A percentile compares a stretch with the other conserved stretches of the same genome.
Evolutionary conservation across 2,888 invertebrate species (phyloP).

Genomic region (Plebejus melissa): DNA sequence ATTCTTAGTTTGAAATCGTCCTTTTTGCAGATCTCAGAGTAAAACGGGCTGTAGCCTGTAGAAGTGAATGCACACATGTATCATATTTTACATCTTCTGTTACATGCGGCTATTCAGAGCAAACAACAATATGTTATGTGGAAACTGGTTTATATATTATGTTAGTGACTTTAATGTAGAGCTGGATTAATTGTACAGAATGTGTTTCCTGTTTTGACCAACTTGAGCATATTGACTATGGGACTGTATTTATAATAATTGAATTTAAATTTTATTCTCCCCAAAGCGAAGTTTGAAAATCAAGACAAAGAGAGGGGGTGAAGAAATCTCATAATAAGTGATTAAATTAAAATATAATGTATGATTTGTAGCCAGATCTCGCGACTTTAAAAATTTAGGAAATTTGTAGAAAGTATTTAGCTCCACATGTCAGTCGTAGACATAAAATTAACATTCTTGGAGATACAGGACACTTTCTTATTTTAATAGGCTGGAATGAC

Average conservation of each 20-base stretch:
- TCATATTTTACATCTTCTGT: slow-evolving; percentile 15
- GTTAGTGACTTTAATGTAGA: slow-evolving; percentile 13
- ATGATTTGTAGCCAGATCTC: not conserved
- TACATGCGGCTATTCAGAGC: slow-evolving; percentile 20
- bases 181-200: not conserved
- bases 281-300: not conserved
- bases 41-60: not conserved
- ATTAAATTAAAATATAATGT: not conserved
- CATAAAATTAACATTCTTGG: not conserved
- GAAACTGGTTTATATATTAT: slow-evolving; percentile 11
- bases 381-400: not conserved
- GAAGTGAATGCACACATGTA: slow-evolving; percentile 1
- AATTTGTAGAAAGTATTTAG: not conserved
- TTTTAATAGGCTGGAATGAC: not conserved
- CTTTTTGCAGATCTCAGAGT: not conserved
- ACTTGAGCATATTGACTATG: not conserved
- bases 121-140: slow-evolving; percentile 16
- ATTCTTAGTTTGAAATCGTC: no score
- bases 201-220: slow-evolving; percentile 8
- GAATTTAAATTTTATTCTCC: not conserved
- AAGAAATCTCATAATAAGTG: not conserved
- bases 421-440: not conserved
- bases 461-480: not conserved
- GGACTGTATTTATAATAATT: not conserved
- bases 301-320: not conserved